Conservation (phyloP, 2,888 invertebrate genomes). For the Hirtodrosophila histrioides region DNA sequence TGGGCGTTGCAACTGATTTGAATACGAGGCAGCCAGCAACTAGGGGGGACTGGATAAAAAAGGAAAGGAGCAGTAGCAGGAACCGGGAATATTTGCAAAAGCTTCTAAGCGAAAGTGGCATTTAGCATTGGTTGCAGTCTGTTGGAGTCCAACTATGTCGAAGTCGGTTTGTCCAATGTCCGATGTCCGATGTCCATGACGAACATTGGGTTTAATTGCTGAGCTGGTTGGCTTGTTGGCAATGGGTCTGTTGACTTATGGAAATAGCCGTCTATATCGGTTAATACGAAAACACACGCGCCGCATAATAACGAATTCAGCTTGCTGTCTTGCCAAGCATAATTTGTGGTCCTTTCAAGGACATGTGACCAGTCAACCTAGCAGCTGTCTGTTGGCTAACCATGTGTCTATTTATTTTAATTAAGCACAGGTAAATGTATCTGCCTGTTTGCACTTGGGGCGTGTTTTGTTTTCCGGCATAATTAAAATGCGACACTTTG, state of each 20-base stretch:
- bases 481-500: constrained; percentile 66
- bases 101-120: constrained; percentile 53
- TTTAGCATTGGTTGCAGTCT: constrained; percentile 32
- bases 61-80: not conserved
- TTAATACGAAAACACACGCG: constrained; percentile 65
- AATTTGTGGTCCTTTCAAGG: constrained; percentile 55
- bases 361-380: constrained; percentile 42
- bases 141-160: constrained; percentile 8
- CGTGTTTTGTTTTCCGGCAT: constrained; percentile 55
- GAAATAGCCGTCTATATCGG: constrained; percentile 74
- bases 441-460: constrained; percentile 54
- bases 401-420: constrained; percentile 76
- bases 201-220: constrained; percentile 67
- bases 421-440: constrained; percentile 67
- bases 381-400: constrained; percentile 11
- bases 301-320: constrained; percentile 66
- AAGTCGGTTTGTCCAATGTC: constrained; percentile 25
- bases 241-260: constrained; percentile 68
- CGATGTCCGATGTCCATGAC: constrained; percentile 27
- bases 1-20: constrained; percentile 82
- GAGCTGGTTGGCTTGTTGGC: constrained; percentile 44
- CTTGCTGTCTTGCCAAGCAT: constrained; percentile 28
- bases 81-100: constrained; percentile 42
- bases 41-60: constrained; percentile 5
- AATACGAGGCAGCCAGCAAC: constrained; percentile 61